Evolutionary conservation across 2,113 vertebrate genomes (phyloP).

Genomic region (Setophaga coronata): DNA sequence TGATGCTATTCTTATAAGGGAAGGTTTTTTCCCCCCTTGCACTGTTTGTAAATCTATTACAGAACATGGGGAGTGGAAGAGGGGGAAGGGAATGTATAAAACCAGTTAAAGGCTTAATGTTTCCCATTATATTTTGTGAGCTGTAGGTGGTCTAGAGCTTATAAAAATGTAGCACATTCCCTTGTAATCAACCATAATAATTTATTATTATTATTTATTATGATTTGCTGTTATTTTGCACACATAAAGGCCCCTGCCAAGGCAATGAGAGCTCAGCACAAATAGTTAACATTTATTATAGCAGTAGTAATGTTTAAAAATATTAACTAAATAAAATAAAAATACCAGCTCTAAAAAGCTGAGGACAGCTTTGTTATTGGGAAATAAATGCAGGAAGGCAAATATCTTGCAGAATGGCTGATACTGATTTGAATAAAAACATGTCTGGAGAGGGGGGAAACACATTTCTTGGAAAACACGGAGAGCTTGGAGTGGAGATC

Average conservation of each 20-base stretch:
- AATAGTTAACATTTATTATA: slow-evolving; percentile 65
- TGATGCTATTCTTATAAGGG: slow-evolving; percentile 61
- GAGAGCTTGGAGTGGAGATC: neutral
- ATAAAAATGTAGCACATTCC: slow-evolving; percentile 66
- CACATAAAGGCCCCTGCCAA: slow-evolving; percentile 43
- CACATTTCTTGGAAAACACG: neutral
- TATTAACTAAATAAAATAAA: slow-evolving; percentile 70
- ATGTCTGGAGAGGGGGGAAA: neutral
- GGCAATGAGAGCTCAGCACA: slow-evolving; percentile 35
- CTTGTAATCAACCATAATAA: slow-evolving; percentile 70
- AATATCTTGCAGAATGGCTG: slow-evolving; percentile 45
- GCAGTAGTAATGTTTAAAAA: slow-evolving; percentile 54
- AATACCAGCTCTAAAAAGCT: slow-evolving; percentile 54
- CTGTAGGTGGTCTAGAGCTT: slow-evolving; percentile 72
- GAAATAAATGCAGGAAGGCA: slow-evolving; percentile 62
- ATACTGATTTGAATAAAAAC: slow-evolving; percentile 47
- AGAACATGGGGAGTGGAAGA: slow-evolving; percentile 38
- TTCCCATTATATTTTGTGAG: slow-evolving; percentile 74
- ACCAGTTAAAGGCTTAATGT: slow-evolving; percentile 72
- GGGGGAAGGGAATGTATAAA: slow-evolving; percentile 52
- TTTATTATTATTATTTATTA: slow-evolving; percentile 72
- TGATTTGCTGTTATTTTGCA: slow-evolving; percentile 56
- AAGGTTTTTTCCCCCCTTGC: neutral
- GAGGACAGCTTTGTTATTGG: slow-evolving; percentile 55
- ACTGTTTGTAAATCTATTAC: slow-evolving; percentile 67